These are phyloP conservation scores for Hirtodrosophila cameraria DNA, from an alignment of 2,888 invertebrate genomes.

Conservation along the genomic window DNA sequence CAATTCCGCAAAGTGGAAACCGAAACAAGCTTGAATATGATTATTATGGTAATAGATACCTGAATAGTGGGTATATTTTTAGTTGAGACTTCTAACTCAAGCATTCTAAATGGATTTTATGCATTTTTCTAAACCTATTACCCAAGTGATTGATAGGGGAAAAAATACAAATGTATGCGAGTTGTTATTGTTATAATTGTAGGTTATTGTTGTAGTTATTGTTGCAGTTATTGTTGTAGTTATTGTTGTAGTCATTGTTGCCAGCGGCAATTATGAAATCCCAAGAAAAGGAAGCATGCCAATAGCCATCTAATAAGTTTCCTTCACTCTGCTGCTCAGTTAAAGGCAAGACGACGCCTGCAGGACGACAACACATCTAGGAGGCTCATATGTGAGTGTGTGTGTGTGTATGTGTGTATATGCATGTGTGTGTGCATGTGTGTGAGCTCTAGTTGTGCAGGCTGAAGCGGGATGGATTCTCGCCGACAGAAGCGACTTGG, in stretches of 20 bases:
- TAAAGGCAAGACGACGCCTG: constrained; percentile 24
- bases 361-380: constrained; percentile 29
- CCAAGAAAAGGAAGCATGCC: constrained; percentile 61
- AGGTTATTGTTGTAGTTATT: neutral
- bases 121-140: constrained; percentile 19
- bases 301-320: constrained; percentile 61
- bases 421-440: constrained; percentile 12
- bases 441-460: constrained; percentile 36
- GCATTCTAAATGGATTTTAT: too few relatives aligned
- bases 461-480: constrained; percentile 74
- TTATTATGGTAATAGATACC: too few relatives aligned
- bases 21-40: too few relatives aligned
- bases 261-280: constrained; percentile 61
- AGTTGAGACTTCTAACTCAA: too few relatives aligned
- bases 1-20: too few relatives aligned
- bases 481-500: constrained; percentile 91
- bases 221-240: constrained; percentile 44
- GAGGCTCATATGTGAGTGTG: constrained; percentile 12
- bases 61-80: neutral
- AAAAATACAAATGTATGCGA: constrained; percentile 2
- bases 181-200: constrained; percentile 16
- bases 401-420: constrained; percentile 19
- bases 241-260: constrained; percentile 47
- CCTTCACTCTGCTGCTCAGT: constrained; percentile 12
- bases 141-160: constrained; percentile 58